Base-by-base conservation (phyloP, 2,113 vertebrate species). In the Axis porcinus region DNA sequence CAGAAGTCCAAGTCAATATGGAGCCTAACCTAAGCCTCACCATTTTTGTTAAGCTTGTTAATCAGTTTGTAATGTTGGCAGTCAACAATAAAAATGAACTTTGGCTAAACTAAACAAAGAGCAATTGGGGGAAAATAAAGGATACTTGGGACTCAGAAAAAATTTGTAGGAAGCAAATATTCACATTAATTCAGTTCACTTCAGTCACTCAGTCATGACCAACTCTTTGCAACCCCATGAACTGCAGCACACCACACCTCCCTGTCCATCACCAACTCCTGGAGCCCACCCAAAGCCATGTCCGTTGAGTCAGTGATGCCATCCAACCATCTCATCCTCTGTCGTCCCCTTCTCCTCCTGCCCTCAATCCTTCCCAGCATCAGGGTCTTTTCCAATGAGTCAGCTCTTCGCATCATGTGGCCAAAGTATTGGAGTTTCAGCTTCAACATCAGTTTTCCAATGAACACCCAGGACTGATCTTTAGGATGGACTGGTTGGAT, bases 201-300 rank as follows among this genome's bases (percentile, higher is more conserved):
- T 67, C 62, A 67, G 16, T n/a, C 1, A 0, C 17, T 70, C n/a
- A 70, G 17, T 70, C 9, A 0, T 70, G 17, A 36, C 64, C 33
- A 17, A 36, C n/a, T 70, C 17, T 21, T 70, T 70, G 64, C 0
- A 1, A 70, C 17, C 8, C 17, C n/a, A 3, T 70, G n/a, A 70
- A 70, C 64, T 0, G 0, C 33, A 67, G 64, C 33, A 67, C 0
- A 0, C 33, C 64, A 70, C 8, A 4, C 17, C 17, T 70, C n/a
- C 9, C 17, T 36, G n/a, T 70, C n/a, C 33, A 70, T 17, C 17
- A 36, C 64, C 64, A 70, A 36, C 64, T 36, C 64, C n/a, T n/a
- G 8, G n/a, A 36, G n/a, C 11, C 4, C 64, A 70, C 64, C n/a
- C 9, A 36, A 70, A 70, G 9, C n/a, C 33, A 36, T 36, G 33